Evolutionary conservation across 2,797 vertebrate species (phyloP).

Genomic region (Sebastiscus tertius): DNA sequence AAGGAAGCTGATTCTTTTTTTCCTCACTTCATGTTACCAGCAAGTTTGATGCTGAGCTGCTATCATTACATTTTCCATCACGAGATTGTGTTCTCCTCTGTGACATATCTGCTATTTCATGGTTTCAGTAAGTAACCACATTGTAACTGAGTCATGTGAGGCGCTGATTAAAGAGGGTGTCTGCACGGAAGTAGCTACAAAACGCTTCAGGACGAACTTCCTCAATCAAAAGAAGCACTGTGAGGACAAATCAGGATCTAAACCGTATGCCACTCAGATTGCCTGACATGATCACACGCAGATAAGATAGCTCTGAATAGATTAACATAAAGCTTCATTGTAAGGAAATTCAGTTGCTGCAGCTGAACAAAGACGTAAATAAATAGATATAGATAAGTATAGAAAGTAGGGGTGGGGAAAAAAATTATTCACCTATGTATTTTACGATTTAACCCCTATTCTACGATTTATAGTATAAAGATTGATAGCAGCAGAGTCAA

Average conservation of each 20-base stretch:
- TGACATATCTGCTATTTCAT: slow-evolving; percentile 44
- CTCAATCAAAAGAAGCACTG: slow-evolving; percentile 7
- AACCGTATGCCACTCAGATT: no score
- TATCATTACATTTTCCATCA: slow-evolving; percentile 32
- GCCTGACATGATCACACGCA: background rate
- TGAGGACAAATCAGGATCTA: background rate
- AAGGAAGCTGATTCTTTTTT: background rate
- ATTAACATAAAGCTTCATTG: background rate
- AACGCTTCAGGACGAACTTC: slow-evolving; percentile 46
- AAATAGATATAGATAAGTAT: background rate
- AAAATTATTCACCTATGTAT: no score
- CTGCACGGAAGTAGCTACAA: slow-evolving; percentile 59
- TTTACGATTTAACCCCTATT: no score
- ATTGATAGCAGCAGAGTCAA: no score
- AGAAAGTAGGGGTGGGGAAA: background rate
- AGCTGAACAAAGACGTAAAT: background rate
- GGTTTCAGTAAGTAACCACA: slow-evolving; percentile 37
- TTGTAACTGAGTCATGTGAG: slow-evolving; percentile 62
- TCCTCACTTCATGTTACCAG: background rate
- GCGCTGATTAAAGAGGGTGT: slow-evolving; percentile 31
- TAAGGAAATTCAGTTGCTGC: background rate
- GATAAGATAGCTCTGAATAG: background rate
- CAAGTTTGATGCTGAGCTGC: background rate
- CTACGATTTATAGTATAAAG: no score
- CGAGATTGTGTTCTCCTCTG: slow-evolving; percentile 20